Percentiles rank a stretch among this genome's conserved stretches.
Conservation (phyloP, 2,113 vertebrate species). For the Perca fluviatilis region DNA sequence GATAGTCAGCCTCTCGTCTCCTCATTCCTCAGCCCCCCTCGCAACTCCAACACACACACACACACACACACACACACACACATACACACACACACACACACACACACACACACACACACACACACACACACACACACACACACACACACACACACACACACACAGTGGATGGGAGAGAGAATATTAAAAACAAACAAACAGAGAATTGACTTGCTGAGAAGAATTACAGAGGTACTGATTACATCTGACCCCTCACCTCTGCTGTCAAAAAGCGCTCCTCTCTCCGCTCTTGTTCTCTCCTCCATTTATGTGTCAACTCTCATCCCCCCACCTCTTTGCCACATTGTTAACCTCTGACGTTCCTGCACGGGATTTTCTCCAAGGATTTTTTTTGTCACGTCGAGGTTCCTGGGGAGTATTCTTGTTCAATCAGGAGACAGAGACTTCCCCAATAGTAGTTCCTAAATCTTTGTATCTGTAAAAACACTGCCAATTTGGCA, state of each 20-base stretch:
- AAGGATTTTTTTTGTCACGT: not conserved
- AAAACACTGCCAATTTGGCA: not conserved
- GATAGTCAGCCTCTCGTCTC: constrained; percentile 72
- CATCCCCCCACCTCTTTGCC: constrained; percentile 19
- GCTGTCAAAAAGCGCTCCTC: constrained; percentile 73
- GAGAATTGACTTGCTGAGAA: constrained; percentile 82
- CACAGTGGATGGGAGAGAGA: constrained; percentile 54
- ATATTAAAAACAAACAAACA: constrained; percentile 89
- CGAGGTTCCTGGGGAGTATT: not conserved
- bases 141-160: constrained; percentile 52
- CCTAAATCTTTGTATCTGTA: not conserved
- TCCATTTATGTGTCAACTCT: constrained; percentile 53
- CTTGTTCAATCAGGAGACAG: not conserved
- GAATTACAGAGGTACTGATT: constrained; percentile 84
- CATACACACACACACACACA: constrained; percentile 40
- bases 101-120: constrained; percentile 40
- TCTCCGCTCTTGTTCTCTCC: constrained; percentile 25
- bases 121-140: constrained; percentile 22
- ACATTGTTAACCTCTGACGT: constrained; percentile 25
- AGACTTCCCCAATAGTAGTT: not conserved
- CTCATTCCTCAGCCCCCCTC: constrained; percentile 30
- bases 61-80: constrained; percentile 52
- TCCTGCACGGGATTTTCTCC: constrained; percentile 17
- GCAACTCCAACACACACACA: constrained; percentile 29
- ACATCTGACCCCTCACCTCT: constrained; percentile 83